Base-by-base conservation (phyloP, 2,888 invertebrate species). In the Dasysyrphus tricinctus region DNA sequence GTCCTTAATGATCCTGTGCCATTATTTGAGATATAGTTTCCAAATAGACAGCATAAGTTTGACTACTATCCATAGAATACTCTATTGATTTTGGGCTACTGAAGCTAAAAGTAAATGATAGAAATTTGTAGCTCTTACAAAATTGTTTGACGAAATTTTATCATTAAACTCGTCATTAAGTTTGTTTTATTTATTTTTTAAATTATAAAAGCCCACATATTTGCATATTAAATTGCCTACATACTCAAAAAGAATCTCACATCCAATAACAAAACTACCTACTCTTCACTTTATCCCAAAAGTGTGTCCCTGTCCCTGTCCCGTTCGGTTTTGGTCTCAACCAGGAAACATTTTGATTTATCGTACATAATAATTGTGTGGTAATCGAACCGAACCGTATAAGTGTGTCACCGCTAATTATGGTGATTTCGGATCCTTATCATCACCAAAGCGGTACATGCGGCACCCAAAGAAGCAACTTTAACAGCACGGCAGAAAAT, bases 361-460 rank as follows among this genome's bases (percentile, higher is more conserved):
- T 86, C 82, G 82, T 49, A 57, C 82, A 70, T 79, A 86, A 82
- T 82, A 82, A 86, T 79, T 79, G 82, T 75, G 75, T 67, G 78
- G 82, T 75, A 86, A 81, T 81, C 81, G 85, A 80, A 69, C 70
- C 82, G 82, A 74, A 73, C 56, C 80, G 83, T 79, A 80, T 80
- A 88, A 87, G 88, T 88, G 88, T 88, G 88, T 88, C 88, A 87
- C 72, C 87, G 87, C 88, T 88, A 88, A 88, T 88, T 87, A 87
- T 87, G 84, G 79, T 81, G 83, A 87, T 87, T 83, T 80, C 87
- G 69, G 87, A 88, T 88, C 57, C 78, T 88, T 87, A 88, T 88
- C 88, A 73, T n/a, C 74, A 44, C 74, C 42, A 74, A 74, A 78
- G 56, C 78, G 78, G 72, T 61, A 56, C 63, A 78, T 34, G 80